Base-by-base conservation (phyloP, 1,140 invertebrate genomes). In the Bombus huntii region DNA sequence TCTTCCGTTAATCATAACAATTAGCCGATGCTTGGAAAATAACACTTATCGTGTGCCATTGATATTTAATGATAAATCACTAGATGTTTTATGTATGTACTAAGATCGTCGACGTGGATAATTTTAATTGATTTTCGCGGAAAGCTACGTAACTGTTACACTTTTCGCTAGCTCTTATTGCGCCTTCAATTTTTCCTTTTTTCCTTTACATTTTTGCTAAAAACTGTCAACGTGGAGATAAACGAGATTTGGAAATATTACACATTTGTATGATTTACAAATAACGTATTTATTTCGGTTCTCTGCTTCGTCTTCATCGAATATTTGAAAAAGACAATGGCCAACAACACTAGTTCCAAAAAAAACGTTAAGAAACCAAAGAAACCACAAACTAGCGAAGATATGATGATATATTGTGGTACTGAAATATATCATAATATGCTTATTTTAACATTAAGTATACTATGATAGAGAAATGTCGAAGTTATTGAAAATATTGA, bases 101-200 rank as follows among this genome's bases (percentile, higher is more conserved):
- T 12, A n/a, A 37, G 74, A 76, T 76, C 9, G 57, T 31, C 15
- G n/a, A 10, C 31, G 31, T 68, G 31, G 25, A 77, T 18, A 57
- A 47, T 42, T 70, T 78, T 31, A 68, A 84, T 84, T 78, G 22
- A 78, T 22, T 71, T 84, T 39, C 34, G 22, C 18, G 47, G 81
- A 37, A 75, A 68, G 22, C 57, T 2, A 37, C 37, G 39, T 18
- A 31, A 9, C 15, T 28, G 47, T 39, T 62, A 39, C 8, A 59
- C 25, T 37, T 76, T 39, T 31, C 22, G 31, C 18, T 53, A 8
- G 47, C n/a, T 75, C 28, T 59, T 28, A 37, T 47, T 18, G 37
- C 28, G 3, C 39, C 28, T 74, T 34, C n/a, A 25, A 18, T 42
- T 76, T 76, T 28, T 47, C 15, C 6, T 10, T 31, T 9, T 22